Conservation (phyloP, 2,113 vertebrate genomes). For the Bos taurus region DNA sequence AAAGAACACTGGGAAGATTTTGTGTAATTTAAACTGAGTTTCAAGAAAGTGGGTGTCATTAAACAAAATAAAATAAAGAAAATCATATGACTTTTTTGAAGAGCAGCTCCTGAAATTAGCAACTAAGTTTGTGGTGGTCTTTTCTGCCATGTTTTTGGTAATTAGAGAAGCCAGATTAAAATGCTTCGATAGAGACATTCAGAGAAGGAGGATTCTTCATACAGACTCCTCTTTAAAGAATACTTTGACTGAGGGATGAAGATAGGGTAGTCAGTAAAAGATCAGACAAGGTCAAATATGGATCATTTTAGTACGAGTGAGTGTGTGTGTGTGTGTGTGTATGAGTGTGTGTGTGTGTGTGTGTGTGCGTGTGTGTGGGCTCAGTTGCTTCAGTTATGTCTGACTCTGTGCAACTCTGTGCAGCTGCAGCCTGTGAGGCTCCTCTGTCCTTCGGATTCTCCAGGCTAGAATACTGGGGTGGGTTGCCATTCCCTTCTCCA, state of each 20-base stretch:
- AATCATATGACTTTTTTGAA: background rate
- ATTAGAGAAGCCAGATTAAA: background rate
- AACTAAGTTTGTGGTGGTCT: background rate
- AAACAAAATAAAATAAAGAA: background rate
- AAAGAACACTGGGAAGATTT: background rate
- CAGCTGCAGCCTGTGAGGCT: background rate
- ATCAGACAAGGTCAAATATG: background rate
- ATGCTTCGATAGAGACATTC: background rate
- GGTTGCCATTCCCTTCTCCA: background rate
- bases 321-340: too few species aligned
- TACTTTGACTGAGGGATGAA: background rate
- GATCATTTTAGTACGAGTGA: background rate
- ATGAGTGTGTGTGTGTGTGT: background rate
- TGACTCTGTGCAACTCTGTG: background rate
- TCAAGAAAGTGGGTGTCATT: background rate
- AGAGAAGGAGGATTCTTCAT: background rate
- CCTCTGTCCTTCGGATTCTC: background rate
- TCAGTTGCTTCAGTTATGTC: background rate
- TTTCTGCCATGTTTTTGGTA: background rate
- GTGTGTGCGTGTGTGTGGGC: rapidly evolving
- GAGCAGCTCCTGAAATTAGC: background rate
- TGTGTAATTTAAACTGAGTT: background rate
- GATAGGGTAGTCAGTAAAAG: background rate
- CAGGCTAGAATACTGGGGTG: background rate
- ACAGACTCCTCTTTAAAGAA: background rate